phyloP scores from a whole-genome alignment of 2,888 invertebrate species.

The Tachina lurida region DNA sequence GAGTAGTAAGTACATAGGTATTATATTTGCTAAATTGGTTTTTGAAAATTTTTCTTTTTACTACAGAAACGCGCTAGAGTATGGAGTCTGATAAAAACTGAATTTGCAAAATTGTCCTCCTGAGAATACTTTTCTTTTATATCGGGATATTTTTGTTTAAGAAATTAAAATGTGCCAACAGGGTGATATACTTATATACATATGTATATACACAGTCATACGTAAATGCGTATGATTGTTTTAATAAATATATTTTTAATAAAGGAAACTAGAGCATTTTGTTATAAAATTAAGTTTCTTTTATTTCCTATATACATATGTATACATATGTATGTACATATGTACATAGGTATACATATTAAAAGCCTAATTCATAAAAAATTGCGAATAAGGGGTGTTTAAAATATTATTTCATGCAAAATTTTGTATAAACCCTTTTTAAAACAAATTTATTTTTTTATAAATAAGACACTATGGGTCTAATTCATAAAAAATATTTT shows the following conservation, averaged over 20 bases:
- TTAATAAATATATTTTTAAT: slow-evolving; percentile 13
- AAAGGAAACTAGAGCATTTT: background rate
- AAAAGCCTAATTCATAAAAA: no score
- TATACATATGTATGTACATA: no score
- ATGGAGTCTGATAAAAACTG: slow-evolving; percentile 69
- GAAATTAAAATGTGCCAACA: background rate
- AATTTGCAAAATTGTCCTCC: slow-evolving; percentile 74
- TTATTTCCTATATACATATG: no score
- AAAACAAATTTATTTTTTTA: no score
- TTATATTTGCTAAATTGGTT: slow-evolving; percentile 59
- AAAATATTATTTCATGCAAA: no score
- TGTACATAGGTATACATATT: no score
- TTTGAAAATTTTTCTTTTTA: slow-evolving; percentile 62
- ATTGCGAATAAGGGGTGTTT: no score
- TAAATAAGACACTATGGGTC: no score
- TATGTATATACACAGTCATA: background rate
- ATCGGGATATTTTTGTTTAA: slow-evolving; percentile 34
- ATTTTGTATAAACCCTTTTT: no score
- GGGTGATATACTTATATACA: background rate
- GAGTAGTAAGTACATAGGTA: slow-evolving; percentile 64
- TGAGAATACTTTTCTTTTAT: slow-evolving; percentile 74
- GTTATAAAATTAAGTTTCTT: no score
- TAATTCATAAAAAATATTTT: no score
- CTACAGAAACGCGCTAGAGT: slow-evolving; percentile 8
- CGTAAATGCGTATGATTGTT: background rate